Conservation (phyloP, 2,797 vertebrate genomes). For the Parotocinclus haroldoi region DNA sequence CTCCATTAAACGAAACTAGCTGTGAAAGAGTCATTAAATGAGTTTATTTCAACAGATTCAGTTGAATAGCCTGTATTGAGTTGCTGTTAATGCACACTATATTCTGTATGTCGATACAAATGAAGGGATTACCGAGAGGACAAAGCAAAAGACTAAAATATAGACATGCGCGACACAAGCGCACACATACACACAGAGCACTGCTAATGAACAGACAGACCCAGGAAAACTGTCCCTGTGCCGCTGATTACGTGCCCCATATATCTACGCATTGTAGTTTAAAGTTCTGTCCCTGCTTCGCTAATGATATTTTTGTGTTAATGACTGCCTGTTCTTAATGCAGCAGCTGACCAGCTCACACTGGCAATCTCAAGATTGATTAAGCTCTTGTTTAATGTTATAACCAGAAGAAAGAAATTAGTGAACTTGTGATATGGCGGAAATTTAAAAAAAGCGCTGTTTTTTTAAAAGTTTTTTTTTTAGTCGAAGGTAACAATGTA, state of each 20-base stretch:
- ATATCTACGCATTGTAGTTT: constrained; percentile 50
- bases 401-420: constrained; percentile 53
- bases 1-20: constrained; percentile 32
- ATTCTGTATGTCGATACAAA: constrained; percentile 45
- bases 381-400: constrained; percentile 55
- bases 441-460: constrained; percentile 33
- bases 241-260: constrained; percentile 53
- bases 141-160: constrained; percentile 41
- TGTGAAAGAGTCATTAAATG: constrained; percentile 31
- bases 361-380: constrained; percentile 53
- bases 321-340: constrained; percentile 61
- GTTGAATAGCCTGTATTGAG: constrained; percentile 38
- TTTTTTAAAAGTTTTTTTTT: constrained; percentile 33
- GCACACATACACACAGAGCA: constrained; percentile 33
- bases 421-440: constrained; percentile 40
- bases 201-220: constrained; percentile 54
- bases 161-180: constrained; percentile 31
- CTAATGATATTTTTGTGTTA: constrained; percentile 65
- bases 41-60: constrained; percentile 36
- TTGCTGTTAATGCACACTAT: constrained; percentile 45
- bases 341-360: constrained; percentile 41
- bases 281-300: constrained; percentile 57
- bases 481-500: constrained; percentile 46
- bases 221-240: constrained; percentile 45
- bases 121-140: constrained; percentile 46